These are phyloP conservation scores for Choloepus hoffmanni DNA, from an alignment of 2,113 vertebrate species.

Conservation along the genomic window DNA sequence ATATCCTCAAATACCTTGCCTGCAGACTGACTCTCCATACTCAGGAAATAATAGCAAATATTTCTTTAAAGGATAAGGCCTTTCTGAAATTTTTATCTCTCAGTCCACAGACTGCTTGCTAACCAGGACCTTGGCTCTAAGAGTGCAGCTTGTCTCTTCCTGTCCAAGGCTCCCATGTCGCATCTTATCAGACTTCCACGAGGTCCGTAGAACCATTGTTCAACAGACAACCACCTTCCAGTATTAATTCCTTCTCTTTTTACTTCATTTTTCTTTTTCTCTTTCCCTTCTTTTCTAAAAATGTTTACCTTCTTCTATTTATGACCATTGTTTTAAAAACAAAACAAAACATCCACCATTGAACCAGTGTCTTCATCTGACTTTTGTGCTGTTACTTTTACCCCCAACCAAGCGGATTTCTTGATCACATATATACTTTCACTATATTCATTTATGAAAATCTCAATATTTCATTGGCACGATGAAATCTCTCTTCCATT, in stretches of 20 bases:
- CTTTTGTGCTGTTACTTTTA: not conserved
- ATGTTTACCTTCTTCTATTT: not conserved
- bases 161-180: not conserved
- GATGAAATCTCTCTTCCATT: too few relatives aligned
- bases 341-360: not conserved
- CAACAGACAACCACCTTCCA: not conserved
- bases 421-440: not conserved
- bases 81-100: not conserved
- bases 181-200: not conserved
- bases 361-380: not conserved
- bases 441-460: not conserved
- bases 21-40: not conserved
- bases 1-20: not conserved
- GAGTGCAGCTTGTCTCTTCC: not conserved
- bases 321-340: not conserved
- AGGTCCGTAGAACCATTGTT: not conserved
- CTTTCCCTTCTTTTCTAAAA: not conserved
- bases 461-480: not conserved
- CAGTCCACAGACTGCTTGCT: not conserved
- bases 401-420: not conserved
- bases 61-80: not conserved
- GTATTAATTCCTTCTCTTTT: not conserved
- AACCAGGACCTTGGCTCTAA: not conserved
- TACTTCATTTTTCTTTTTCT: too few relatives aligned
- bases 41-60: not conserved